Evolutionary conservation across 2,797 vertebrate species (phyloP).

Genomic region (Silurus aristotelis): DNA sequence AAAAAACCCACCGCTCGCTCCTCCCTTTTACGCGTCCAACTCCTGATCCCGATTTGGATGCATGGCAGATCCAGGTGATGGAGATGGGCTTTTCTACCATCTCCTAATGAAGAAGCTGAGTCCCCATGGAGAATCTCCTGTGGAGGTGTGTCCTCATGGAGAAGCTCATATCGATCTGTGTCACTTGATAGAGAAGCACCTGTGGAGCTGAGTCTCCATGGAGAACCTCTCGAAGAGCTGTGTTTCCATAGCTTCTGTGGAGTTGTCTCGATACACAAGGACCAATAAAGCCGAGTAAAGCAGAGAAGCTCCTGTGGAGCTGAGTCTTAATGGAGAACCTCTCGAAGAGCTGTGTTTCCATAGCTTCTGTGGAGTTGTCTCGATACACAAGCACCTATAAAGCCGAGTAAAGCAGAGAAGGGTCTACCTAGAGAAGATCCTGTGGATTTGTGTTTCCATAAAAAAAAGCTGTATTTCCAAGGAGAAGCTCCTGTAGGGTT

Average conservation of each 20-base stretch:
- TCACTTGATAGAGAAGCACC: neutral
- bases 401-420: neutral
- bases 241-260: no score
- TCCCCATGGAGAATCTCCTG: neutral
- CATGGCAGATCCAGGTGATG: neutral
- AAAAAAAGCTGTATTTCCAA: neutral
- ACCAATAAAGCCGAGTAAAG: neutral
- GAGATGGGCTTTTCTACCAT: neutral
- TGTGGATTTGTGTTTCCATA: no score
- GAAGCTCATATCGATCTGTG: no score
- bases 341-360: neutral
- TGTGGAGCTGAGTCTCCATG: neutral
- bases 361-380: no score
- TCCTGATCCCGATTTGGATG: neutral
- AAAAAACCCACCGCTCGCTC: neutral
- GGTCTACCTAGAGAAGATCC: neutral
- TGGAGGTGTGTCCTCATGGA: neutral
- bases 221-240: neutral
- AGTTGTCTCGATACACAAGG: neutral
- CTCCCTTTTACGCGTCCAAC: constrained; percentile 10
- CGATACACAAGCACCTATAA: neutral
- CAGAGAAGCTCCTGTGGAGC: neutral
- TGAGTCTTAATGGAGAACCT: neutral
- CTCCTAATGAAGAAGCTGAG: neutral
- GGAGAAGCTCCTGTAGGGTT: no score